Conservation (phyloP, 2,888 invertebrate genomes). For the Phorcus lineatus region DNA sequence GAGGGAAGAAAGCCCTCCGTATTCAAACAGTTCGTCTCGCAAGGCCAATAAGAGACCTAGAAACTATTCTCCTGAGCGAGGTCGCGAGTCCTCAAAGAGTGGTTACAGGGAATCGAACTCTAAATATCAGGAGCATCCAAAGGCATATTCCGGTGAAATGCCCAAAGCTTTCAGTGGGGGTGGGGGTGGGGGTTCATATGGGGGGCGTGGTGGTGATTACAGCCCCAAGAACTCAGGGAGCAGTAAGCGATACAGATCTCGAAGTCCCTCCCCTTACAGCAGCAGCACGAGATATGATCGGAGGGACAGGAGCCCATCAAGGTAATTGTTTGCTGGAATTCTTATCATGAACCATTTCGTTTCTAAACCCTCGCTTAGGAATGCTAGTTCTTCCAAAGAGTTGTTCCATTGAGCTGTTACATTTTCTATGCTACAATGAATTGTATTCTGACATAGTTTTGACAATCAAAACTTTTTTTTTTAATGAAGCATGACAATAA, state of each 20-base stretch:
- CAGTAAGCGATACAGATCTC: slow-evolving; percentile 61
- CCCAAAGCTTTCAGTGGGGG: slow-evolving; percentile 23
- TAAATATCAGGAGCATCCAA: slow-evolving; percentile 35
- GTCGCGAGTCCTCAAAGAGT: neutral
- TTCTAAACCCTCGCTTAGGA: neutral
- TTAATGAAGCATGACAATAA: too few relatives aligned
- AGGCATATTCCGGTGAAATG: slow-evolving; percentile 50
- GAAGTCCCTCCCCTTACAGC: slow-evolving; percentile 48
- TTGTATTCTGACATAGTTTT: too few relatives aligned
- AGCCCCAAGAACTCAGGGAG: slow-evolving; percentile 50
- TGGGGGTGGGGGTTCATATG: neutral
- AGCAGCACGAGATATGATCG: neutral
- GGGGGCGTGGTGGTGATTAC: slow-evolving; percentile 28
- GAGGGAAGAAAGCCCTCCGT: slow-evolving; percentile 53
- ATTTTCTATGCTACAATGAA: too few relatives aligned
- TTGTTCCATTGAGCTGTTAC: neutral
- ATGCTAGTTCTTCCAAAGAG: neutral
- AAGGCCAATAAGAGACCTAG: slow-evolving; percentile 55
- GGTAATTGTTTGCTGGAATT: neutral
- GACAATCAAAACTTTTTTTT: too few relatives aligned
- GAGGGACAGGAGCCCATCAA: neutral
- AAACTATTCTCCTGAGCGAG: slow-evolving; percentile 34
- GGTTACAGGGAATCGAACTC: neutral
- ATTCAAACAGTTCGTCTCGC: slow-evolving; percentile 46
- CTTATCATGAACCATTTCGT: too few relatives aligned